Base-by-base conservation (phyloP, 2,797 vertebrate genomes). In the Steatocranus sp. region DNA sequence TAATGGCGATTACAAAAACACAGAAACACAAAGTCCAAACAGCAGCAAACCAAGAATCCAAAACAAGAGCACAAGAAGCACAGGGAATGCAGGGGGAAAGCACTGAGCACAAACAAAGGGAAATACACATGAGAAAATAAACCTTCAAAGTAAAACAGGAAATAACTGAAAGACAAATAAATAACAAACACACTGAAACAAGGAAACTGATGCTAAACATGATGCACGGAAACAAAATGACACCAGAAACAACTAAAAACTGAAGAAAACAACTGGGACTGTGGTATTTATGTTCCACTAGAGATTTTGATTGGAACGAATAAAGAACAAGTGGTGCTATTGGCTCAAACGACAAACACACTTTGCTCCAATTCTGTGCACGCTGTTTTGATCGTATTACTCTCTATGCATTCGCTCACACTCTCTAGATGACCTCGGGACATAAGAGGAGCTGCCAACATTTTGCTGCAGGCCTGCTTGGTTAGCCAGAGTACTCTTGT, bases 371-470 rank as follows among this genome's bases (percentile, higher is more conserved):
- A 30, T 49, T 30, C 46, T 81, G 63, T 25, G 49, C 27, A 25
- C 2, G 25, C 23, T 46, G 41, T 73, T 73, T 73, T 78, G 34
- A 80, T 5, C 6, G 2, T 38, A n/a, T 79, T 66, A 34, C 11
- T 53, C 51, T 74, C 36, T 80, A 32, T 56, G 56, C 50, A 51
- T 88, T 81, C 82, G 43, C 50, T 79, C 63, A 41, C 2, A 10
- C 49, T 83, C 76, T 56, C 34, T 66, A 74, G 73, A 78, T 86
- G 78, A 77, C 43, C 87, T 58, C 38, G 9, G 43, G 61, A 82
- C 49, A 27, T 17, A 5, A 6, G 66, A 77, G 38, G 15, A 53
- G 78, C 80, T 85, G 88, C 87, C 85, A 89, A 88, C 46, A 78
- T 58, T 36, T 80, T 85, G 81, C 80, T 75, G 83, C 74, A 83